Evolutionary conservation across 2,113 vertebrate species (phyloP), one percentile per base, ranked within the genome.

Genomic region (Chascanopsetta lugubris): DNA sequence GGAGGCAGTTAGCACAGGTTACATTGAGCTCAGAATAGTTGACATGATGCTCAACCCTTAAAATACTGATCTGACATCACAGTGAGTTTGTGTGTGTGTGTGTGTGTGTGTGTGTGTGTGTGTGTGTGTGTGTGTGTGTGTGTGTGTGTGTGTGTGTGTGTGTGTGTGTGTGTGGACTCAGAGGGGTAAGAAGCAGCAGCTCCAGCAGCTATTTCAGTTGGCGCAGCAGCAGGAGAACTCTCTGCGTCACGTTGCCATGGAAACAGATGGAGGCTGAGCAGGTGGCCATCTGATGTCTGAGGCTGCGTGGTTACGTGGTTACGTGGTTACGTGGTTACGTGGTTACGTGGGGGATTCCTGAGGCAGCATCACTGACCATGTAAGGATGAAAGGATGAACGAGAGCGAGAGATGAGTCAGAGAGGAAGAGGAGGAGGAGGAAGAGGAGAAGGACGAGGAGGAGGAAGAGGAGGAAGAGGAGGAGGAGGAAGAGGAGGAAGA

Each of bases 341-440:
- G n/a, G 54, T 22, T 65, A 80, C 73, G 75, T 65, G 26, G 72
- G 83, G 80, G 68, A 69, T 85, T 83, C 79, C 88, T 87, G 59
- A 72, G 15, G 65, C 60, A 25, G 29, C 85, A 68, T 90, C 85
- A 90, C 53, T 68, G 83, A 77, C 84, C 83, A 85, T 81, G 46
- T 89, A 87, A 77, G 86, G 54, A 50, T 8, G 15, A n/a, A 32
- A 3, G 6, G 11, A 9, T n/a, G n/a, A n/a, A n/a, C n/a, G n/a
- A n/a, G n/a, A n/a, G n/a, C n/a, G 27, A 56, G 46, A 3, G 34
- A 29, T 77, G 78, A 84, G 66, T 84, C 81, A 84, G 2, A 25
- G n/a, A 48, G 36, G 66, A 50, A 49, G 56, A 30, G 47, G 63
- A 13, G 7, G 27, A 8, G 13, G 36, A 25, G 11, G 10, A 12